Evolutionary conservation across 2,797 vertebrate genomes (phyloP).

Genomic region (Sparus aurata): DNA sequence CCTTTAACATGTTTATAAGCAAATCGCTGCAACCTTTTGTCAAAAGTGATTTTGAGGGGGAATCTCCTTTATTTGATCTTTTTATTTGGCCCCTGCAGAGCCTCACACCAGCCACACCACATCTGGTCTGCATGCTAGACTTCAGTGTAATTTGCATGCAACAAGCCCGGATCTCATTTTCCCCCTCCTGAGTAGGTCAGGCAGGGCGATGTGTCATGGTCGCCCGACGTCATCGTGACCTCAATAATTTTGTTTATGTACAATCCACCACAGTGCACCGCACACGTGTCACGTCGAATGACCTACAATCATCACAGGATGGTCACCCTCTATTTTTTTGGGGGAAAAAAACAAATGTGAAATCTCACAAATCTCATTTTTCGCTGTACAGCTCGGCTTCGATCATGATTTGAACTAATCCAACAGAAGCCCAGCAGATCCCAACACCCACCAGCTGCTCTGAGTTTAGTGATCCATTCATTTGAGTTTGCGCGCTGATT

Average conservation of each 20-base stretch:
- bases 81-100: background rate
- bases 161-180: conserved; percentile 47
- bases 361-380: background rate
- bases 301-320: conserved; percentile 57
- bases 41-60: background rate
- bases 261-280: conserved; percentile 52
- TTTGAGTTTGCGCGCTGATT: background rate
- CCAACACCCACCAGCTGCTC: conserved; percentile 59
- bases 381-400: conserved; percentile 11
- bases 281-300: conserved; percentile 52
- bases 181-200: conserved; percentile 38
- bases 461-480: conserved; percentile 33
- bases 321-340: conserved; percentile 24
- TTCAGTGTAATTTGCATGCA: conserved; percentile 68
- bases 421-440: background rate
- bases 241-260: conserved; percentile 51
- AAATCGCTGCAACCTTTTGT: conserved; percentile 1
- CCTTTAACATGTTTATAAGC: background rate
- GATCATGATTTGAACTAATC: conserved; percentile 7
- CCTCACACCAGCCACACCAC: background rate
- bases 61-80: conserved; percentile 13
- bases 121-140: conserved; percentile 49
- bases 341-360: background rate
- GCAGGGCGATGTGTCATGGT: conserved; percentile 25
- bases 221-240: conserved; percentile 48